Base-by-base conservation (phyloP, 2,797 vertebrate species). In the Sebastes wilsoni region DNA sequence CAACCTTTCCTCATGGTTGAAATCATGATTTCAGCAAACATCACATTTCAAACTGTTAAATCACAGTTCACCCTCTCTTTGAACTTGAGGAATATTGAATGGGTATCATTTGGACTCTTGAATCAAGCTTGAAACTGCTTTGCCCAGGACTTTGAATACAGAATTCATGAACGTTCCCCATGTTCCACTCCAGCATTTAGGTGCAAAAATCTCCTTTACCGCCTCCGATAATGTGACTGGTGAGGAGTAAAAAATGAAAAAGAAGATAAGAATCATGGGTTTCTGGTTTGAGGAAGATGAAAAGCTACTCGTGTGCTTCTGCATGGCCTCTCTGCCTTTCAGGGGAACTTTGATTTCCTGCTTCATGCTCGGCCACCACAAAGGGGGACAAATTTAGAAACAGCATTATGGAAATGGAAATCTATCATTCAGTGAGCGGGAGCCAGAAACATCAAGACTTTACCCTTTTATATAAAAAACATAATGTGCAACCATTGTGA, bases 321-420 rank as follows among this genome's bases (percentile, higher is more conserved):
- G 42, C 59, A 36, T 5, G 38, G 20, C 25, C 25, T 61, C 22
- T 52, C 22, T 52, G 65, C 49, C 11, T 62, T 61, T 74, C 59
- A 4, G 30, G 34, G 54, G 36, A 71, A 55, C 60, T 55, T 59
- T 66, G 60, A 79, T 82, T 73, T 52, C 58, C 75, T 73, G 42
- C 58, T 52, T 67, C 28, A 30, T 36, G 49, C 69, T 73, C 27
- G 10, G 68, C 46, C 80, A 56, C 22, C 56, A 67, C 52, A 74
- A 32, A 66, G 52, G 20, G 46, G 38, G 38, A 12, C 68, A 77
- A 20, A 77, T 82, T 71, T 82, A 56, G 77, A 71, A 71, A 56
- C 38, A 18, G 65, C 72, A 23, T 82, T 77, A 87, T 73, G 69
- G 42, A 79, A 82, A 71, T 64, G 66, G 42, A 72, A 66, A 77